Base-by-base conservation (phyloP, 1,140 invertebrate species). In the Condylostylus longicornis region DNA sequence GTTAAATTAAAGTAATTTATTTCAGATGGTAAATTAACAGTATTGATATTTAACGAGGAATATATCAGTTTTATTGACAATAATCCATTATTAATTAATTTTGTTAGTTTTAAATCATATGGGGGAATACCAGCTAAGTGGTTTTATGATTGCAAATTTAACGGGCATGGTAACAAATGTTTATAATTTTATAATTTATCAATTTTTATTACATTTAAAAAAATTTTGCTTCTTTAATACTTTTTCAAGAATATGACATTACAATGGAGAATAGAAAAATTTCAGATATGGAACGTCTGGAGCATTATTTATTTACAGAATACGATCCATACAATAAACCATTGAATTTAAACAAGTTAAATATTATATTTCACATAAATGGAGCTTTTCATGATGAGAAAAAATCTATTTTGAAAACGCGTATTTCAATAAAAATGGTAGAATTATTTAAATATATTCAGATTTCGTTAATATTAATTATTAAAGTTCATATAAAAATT, bases 141-240 rank as follows among this genome's bases (percentile, higher is more conserved):
- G 55, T 58, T 55, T 21, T 58, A 48, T 32, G 55, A 58, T 29
- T 58, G 55, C 12, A 35, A 43, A 6, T 55, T 58, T 3, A 54
- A 57, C 46, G 51, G 48, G 5, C 51, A 38, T 12, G 34, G 54
- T 57, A n/a, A 49, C 10, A 35, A 7, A 21, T n/a, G 8, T 23
- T 37, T 37, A 9, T 37, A 23, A n/a, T 27, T 6, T 14, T 35
- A 35, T 6, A 23, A 35, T 35, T 35, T 31, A 31, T 31, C 29
- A 17, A 31, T 32, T 15, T 15, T 15, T 32, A 7, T n/a, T 14
- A 14, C 7, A 9, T 8, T 32, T 15, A 8, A 7, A 18, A 25
- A 22, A 10, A 15, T 9, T 15, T 25, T 17, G 8, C 3, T n/a
- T 36, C 35, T 3, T 13, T 10, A 23, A 30, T 7, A 14, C 13